A percentile compares a stretch with the other conserved stretches of the same genome.
Evolutionary conservation across 2,797 vertebrate species (phyloP).

Genomic region (Thalassophryne amazonica): DNA sequence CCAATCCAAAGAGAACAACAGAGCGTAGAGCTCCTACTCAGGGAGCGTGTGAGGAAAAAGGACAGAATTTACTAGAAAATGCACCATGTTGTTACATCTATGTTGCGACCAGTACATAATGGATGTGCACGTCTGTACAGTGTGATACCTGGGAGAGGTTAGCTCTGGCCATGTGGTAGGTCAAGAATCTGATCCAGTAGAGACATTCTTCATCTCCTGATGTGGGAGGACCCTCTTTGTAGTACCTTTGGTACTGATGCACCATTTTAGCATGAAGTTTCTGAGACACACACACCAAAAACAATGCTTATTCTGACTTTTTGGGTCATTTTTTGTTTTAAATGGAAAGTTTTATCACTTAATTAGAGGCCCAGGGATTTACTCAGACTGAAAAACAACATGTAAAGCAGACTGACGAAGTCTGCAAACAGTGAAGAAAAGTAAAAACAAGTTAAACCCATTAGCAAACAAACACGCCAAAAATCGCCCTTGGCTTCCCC

Average conservation of each 20-base stretch:
- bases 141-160: slow-evolving; percentile 83
- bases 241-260: slow-evolving; percentile 83
- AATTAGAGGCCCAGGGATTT: no score
- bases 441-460: no score
- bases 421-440: no score
- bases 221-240: slow-evolving; percentile 70
- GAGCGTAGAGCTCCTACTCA: slow-evolving; percentile 84
- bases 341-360: no score
- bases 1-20: slow-evolving; percentile 97
- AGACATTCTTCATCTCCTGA: slow-evolving; percentile 84
- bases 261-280: slow-evolving; percentile 88
- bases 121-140: background rate
- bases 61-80: background rate
- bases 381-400: no score
- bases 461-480: no score
- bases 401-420: no score
- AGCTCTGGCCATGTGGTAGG: slow-evolving; percentile 91
- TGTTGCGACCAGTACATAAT: background rate
- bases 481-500: no score
- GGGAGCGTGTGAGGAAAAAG: background rate
- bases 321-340: no score
- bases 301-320: no score
- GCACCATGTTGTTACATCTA: background rate
- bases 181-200: slow-evolving; percentile 93
- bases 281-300: slow-evolving; percentile 45